A percentile compares a stretch with the other conserved stretches of the same genome.
phyloP scores from a whole-genome alignment of 2,113 vertebrate genomes.

The Limanda limanda region DNA sequence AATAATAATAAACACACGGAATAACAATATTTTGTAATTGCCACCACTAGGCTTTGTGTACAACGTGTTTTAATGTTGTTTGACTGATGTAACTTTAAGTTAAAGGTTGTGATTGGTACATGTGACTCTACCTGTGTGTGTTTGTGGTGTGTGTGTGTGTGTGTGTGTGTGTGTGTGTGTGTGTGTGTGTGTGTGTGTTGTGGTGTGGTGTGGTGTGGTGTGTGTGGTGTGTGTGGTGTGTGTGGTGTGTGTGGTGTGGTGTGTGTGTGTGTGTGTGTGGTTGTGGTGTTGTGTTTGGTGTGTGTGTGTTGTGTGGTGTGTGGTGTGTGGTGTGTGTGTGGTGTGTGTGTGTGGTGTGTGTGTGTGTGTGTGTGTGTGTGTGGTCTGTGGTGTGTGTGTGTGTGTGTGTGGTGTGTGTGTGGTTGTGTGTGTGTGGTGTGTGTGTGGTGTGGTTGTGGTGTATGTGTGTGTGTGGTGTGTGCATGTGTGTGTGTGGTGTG shows the following conservation, averaged over 20 bases:
- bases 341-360: constrained; percentile 18
- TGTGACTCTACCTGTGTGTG: no score
- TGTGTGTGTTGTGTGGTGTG: no score
- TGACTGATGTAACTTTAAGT: no score
- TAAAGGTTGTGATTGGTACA: no score
- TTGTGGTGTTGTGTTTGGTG: no score
- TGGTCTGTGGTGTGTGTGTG: background rate
- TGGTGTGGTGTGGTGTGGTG: constrained; percentile 17
- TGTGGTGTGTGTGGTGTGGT: constrained; percentile 14
- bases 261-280: constrained; percentile 20
- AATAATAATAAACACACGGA: no score
- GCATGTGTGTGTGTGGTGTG: constrained; percentile 8
- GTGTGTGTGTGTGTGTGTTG: constrained; percentile 15
- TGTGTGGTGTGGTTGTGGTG: no score
- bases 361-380: constrained; percentile 10
- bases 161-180: constrained; percentile 17
- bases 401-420: constrained; percentile 17
- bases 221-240: background rate
- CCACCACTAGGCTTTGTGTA: no score
- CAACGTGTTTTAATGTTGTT: no score
- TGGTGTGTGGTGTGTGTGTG: constrained; percentile 1
- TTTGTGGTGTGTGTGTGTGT: background rate
- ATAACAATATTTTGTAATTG: no score
- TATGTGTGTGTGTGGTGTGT: background rate
- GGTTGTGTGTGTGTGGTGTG: constrained; percentile 13